Conservation (phyloP, 2,888 invertebrate genomes). For the Trichacis sp. region DNA sequence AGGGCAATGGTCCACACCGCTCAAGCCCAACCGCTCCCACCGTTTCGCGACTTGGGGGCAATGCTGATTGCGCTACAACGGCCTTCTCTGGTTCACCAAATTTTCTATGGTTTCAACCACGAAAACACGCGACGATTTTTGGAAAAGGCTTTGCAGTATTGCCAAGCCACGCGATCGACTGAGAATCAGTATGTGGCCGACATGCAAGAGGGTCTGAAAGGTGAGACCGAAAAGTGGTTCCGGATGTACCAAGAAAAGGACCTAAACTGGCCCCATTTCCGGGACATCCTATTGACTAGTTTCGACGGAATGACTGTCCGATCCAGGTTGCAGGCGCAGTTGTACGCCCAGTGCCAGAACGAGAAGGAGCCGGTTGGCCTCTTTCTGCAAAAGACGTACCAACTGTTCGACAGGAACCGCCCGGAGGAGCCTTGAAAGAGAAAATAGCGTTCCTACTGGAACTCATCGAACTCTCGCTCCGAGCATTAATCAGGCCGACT, state of each 20-base stretch:
- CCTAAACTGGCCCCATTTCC: slow-evolving; percentile 14
- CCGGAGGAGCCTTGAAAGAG: slow-evolving; percentile 28
- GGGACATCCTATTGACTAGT: neutral
- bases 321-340: slow-evolving; percentile 5
- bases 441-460: slow-evolving; percentile 26
- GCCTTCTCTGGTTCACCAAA: too few relatives aligned
- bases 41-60: too few relatives aligned
- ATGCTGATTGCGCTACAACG: too few relatives aligned
- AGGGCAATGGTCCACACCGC: too few relatives aligned
- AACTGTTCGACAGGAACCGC: slow-evolving; percentile 12
- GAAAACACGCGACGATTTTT: neutral
- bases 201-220: neutral
- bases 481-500: neutral
- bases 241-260: slow-evolving; percentile 5
- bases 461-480: neutral
- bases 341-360: slow-evolving; percentile 8
- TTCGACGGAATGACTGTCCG: slow-evolving; percentile 3
- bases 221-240: slow-evolving; percentile 12
- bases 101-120: neutral
- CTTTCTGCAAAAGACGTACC: slow-evolving; percentile 16
- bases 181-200: neutral
- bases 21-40: too few relatives aligned
- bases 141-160: neutral
- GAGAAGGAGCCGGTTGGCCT: slow-evolving; percentile 13
- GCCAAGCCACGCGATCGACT: neutral